Percentiles rank a stretch among this genome's conserved stretches.
Conservation (phyloP, 2,888 invertebrate species). For the Timandra comae region DNA sequence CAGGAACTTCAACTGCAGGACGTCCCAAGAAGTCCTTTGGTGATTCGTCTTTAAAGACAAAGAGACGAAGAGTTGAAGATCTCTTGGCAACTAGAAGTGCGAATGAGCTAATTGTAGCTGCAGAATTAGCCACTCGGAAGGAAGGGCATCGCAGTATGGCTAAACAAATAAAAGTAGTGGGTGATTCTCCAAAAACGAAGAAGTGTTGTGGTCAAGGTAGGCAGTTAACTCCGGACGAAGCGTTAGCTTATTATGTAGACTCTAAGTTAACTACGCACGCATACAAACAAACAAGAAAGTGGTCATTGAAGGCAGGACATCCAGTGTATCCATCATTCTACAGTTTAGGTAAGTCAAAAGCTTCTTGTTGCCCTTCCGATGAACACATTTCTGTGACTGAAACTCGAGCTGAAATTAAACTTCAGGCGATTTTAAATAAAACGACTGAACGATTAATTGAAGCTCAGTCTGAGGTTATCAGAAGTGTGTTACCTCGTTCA, state of each 20-base stretch:
- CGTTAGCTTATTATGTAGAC: slow-evolving; percentile 3
- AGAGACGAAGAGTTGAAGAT: too few relatives aligned
- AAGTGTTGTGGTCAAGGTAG: slow-evolving; percentile 1
- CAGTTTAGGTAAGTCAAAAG: too few relatives aligned
- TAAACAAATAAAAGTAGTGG: not conserved
- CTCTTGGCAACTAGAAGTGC: slow-evolving; percentile 1
- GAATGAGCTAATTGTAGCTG: slow-evolving; percentile 1
- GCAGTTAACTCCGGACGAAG: slow-evolving; percentile 2
- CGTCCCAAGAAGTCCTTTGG: too few relatives aligned
- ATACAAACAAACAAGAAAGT: too few relatives aligned
- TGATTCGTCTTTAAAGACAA: too few relatives aligned
- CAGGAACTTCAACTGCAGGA: too few relatives aligned
- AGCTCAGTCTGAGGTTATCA: not conserved
- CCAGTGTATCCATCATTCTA: too few relatives aligned
- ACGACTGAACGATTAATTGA: slow-evolving; percentile 5
- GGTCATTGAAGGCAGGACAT: too few relatives aligned
- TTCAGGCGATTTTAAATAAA: slow-evolving; percentile 5
- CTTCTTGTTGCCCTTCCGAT: too few relatives aligned
- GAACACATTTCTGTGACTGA: slow-evolving; percentile 1
- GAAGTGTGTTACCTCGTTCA: not conserved
- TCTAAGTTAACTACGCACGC: too few relatives aligned
- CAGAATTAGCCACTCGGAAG: slow-evolving; percentile 1
- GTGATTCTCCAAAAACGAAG: slow-evolving; percentile 1
- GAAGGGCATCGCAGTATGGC: slow-evolving; percentile 2
- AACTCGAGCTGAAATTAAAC: slow-evolving; percentile 1